Conservation (phyloP, 2,888 invertebrate species). For the Periphyllus acericola region DNA sequence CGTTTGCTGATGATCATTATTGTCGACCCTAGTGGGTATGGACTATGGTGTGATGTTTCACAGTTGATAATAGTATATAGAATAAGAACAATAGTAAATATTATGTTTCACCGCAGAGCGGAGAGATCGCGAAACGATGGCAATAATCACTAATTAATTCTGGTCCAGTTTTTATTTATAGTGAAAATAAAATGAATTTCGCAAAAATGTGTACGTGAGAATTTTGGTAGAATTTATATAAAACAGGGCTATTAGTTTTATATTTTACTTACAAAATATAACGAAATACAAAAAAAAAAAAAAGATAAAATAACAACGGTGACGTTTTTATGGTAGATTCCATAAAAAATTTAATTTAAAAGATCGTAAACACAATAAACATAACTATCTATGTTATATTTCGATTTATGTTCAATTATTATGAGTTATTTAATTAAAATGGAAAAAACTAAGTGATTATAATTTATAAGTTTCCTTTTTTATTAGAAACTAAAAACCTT, state of each 20-base stretch:
- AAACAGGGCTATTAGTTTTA: neutral
- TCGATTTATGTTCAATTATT: neutral
- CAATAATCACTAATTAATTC: neutral
- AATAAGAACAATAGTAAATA: neutral
- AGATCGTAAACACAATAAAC: neutral
- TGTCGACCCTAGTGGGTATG: too few relatives aligned
- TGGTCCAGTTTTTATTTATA: neutral
- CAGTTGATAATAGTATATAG: too few relatives aligned
- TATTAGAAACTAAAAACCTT: neutral
- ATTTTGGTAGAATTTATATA: neutral
- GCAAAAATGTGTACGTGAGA: neutral
- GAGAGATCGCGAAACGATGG: neutral
- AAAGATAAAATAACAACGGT: neutral
- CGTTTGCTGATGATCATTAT: neutral
- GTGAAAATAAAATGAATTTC: neutral
- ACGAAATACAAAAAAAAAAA: neutral
- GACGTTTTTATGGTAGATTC: neutral
- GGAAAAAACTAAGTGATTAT: neutral
- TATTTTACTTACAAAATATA: neutral
- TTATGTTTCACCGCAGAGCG: neutral
- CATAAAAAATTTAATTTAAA: neutral
- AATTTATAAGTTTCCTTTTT: neutral
- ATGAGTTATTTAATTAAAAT: neutral
- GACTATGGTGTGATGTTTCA: too few relatives aligned
- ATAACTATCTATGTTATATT: neutral